phyloP scores from a whole-genome alignment of 2,113 vertebrate species.

The Cinclus mexicanus region DNA sequence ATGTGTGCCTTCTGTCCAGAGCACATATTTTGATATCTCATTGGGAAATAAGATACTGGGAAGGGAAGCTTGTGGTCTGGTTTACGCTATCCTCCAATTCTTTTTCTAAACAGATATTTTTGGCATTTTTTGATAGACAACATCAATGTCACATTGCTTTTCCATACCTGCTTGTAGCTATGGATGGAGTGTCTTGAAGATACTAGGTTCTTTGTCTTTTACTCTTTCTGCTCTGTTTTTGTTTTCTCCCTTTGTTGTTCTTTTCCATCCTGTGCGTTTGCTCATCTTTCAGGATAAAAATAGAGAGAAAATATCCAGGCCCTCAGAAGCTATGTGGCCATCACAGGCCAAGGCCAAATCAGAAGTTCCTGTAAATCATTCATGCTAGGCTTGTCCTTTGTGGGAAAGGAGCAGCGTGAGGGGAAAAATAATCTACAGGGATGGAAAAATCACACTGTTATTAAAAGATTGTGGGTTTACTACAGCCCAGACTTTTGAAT shows the following conservation, averaged over 20 bases:
- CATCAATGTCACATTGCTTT: neutral
- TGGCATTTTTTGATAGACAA: rapidly evolving
- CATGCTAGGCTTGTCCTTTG: neutral
- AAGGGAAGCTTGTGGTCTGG: neutral
- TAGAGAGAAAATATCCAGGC: neutral
- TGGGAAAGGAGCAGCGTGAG: neutral
- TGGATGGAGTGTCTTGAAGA: neutral
- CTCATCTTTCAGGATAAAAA: slow-evolving; percentile 22
- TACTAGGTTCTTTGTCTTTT: neutral
- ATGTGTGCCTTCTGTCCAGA: neutral
- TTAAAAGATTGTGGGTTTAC: neutral
- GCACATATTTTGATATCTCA: neutral
- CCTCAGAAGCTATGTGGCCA: neutral
- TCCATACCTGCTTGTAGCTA: neutral
- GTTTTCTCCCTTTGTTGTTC: neutral
- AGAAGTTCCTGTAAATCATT: neutral
- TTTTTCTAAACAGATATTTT: neutral
- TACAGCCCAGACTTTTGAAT: neutral
- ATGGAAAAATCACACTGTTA: neutral
- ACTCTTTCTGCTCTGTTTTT: neutral
- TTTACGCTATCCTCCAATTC: neutral
- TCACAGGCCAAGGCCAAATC: neutral
- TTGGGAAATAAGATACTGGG: neutral
- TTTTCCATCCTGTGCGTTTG: neutral
- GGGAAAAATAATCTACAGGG: neutral